Evolutionary conservation across 2,888 invertebrate species (phyloP).

Genomic region (Chrysolina americana): DNA sequence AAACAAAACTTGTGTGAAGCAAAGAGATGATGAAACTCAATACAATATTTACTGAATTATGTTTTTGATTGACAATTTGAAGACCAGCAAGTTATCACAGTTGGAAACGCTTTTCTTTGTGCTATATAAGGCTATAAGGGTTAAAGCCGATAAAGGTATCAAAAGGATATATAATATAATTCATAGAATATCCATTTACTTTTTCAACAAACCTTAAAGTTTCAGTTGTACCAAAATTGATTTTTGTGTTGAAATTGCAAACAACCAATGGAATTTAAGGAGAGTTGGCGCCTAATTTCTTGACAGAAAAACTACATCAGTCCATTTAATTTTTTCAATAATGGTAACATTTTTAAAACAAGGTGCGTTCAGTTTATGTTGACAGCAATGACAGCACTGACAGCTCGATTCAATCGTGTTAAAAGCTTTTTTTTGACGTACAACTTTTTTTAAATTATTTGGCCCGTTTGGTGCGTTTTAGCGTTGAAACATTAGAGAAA

Average conservation of each 20-base stretch:
- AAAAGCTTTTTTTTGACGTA: too few species aligned
- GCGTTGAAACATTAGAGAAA: too few species aligned
- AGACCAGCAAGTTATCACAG: slow-evolving; percentile 9
- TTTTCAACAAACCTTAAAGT: background rate
- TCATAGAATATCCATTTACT: background rate
- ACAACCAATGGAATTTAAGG: background rate
- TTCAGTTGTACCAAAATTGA: slow-evolving; percentile 7
- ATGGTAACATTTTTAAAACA: too few species aligned
- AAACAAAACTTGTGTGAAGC: background rate
- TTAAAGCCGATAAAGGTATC: background rate
- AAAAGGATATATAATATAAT: background rate
- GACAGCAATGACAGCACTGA: too few species aligned
- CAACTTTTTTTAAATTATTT: too few species aligned
- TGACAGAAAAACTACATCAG: background rate
- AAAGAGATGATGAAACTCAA: background rate
- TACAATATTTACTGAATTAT: background rate
- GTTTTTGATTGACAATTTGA: background rate
- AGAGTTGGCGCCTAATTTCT: background rate
- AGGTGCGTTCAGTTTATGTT: too few species aligned
- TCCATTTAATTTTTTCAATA: too few species aligned
- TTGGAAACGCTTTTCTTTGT: background rate
- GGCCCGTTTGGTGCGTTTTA: too few species aligned
- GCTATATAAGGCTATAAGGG: too few species aligned
- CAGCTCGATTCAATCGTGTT: too few species aligned
- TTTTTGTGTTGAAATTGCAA: background rate